Conservation (phyloP, 2,797 vertebrate species). For the Girardinus metallicus region DNA sequence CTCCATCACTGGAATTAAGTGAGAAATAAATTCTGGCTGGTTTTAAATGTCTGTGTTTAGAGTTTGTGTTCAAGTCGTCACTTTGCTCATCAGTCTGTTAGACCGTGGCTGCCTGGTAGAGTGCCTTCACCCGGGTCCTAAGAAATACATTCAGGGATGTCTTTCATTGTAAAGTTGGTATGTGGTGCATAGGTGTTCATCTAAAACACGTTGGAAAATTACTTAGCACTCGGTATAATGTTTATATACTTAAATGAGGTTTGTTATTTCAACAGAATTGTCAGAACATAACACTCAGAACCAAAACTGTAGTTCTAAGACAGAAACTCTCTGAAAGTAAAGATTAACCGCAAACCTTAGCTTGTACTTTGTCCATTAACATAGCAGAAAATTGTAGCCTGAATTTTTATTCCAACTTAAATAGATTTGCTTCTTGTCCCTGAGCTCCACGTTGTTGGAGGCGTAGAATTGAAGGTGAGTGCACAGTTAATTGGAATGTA, state of each 20-base stretch:
- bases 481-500: neutral
- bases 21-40: neutral
- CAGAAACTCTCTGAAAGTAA: neutral
- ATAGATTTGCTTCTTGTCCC: neutral
- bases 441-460: neutral
- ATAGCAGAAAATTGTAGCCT: neutral
- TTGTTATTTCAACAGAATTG: neutral
- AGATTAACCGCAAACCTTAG: neutral
- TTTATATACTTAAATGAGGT: neutral
- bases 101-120: conserved; percentile 50
- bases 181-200: neutral
- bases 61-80: conserved; percentile 37
- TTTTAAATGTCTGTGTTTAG: neutral
- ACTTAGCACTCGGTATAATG: neutral
- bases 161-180: conserved; percentile 35
- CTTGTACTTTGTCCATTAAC: neutral
- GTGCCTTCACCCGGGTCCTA: conserved; percentile 78
- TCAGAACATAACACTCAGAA: neutral
- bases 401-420: neutral
- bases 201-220: neutral
- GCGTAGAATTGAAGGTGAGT: neutral
- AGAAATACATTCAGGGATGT: conserved; percentile 66
- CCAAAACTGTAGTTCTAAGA: neutral
- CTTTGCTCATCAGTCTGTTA: conserved; percentile 19
- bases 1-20: neutral